Percentiles rank a stretch among this genome's conserved stretches.
Evolutionary conservation across 2,797 vertebrate species (phyloP).

Genomic region (Hoplostethus atlanticus): DNA sequence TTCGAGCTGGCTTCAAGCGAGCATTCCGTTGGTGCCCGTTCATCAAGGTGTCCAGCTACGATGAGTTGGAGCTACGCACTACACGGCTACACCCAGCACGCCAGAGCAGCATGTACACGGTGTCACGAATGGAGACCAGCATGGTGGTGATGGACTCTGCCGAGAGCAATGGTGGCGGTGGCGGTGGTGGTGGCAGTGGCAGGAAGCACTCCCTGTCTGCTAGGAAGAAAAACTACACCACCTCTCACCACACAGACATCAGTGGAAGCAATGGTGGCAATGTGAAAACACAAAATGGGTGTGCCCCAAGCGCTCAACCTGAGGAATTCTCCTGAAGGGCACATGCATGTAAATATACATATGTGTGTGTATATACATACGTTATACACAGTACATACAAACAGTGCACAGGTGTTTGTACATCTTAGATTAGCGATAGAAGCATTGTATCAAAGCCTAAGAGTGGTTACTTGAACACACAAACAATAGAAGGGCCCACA

Average conservation of each 20-base stretch:
- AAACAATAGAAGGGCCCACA: background rate
- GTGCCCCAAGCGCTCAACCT: conserved; percentile 52
- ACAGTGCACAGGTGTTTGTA: conserved; percentile 1
- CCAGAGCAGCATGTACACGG: conserved; percentile 94
- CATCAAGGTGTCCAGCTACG: conserved; percentile 91
- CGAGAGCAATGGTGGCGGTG: conserved; percentile 69
- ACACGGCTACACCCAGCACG: conserved; percentile 88
- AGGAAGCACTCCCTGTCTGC: conserved; percentile 47
- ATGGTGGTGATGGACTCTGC: conserved; percentile 81
- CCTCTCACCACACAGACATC: conserved; percentile 74
- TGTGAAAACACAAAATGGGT: conserved; percentile 52
- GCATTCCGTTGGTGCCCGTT: conserved; percentile 98
- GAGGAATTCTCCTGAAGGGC: conserved; percentile 81
- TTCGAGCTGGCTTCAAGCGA: conserved; percentile 95
- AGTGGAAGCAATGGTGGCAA: conserved; percentile 58
- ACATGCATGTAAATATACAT: conserved; percentile 24
- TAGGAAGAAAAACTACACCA: conserved; percentile 82
- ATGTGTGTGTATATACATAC: conserved; percentile 21
- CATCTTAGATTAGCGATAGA: conserved; percentile 15
- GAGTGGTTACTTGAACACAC: background rate
- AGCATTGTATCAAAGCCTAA: conserved; percentile 8
- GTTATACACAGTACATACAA: conserved; percentile 38
- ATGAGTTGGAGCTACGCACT: conserved; percentile 92
- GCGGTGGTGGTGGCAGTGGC: conserved; percentile 9
- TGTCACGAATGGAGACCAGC: conserved; percentile 94